Percentiles rank a stretch among this genome's conserved stretches.
phyloP scores from a whole-genome alignment of 2,888 invertebrate species.

The Eupithecia subumbrata region DNA sequence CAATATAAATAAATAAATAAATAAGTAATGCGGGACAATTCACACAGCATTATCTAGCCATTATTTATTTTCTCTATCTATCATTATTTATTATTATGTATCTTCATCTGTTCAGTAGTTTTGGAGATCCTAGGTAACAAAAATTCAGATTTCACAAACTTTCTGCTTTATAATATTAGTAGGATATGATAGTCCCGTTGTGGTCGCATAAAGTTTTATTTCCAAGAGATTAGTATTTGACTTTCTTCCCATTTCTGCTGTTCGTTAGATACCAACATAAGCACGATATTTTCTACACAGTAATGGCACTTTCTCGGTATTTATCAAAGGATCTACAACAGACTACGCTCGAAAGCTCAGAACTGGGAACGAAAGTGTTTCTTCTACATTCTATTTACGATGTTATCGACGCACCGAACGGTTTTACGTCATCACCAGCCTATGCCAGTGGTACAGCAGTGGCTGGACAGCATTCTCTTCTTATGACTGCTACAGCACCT shows the following conservation, averaged over 20 bases:
- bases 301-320: slow-evolving; percentile 2
- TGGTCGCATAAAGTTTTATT: no score
- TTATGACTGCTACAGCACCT: not conserved
- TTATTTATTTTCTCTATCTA: no score
- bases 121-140: no score
- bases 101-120: no score
- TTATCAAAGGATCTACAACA: slow-evolving; percentile 2
- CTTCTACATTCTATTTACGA: not conserved
- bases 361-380: not conserved
- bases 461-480: not conserved
- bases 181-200: no score
- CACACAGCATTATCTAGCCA: no score
- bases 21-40: no score
- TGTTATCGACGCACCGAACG: slow-evolving; percentile 1
- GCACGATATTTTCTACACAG: not conserved
- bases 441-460: not conserved
- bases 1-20: no score
- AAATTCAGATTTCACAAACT: no score
- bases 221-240: not conserved
- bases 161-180: no score
- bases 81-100: no score
- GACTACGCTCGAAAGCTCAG: not conserved
- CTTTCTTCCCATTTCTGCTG: not conserved
- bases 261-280: not conserved
- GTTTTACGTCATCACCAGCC: not conserved